Conservation (phyloP, 1,140 invertebrate species). For the Drosophila arizonae region DNA sequence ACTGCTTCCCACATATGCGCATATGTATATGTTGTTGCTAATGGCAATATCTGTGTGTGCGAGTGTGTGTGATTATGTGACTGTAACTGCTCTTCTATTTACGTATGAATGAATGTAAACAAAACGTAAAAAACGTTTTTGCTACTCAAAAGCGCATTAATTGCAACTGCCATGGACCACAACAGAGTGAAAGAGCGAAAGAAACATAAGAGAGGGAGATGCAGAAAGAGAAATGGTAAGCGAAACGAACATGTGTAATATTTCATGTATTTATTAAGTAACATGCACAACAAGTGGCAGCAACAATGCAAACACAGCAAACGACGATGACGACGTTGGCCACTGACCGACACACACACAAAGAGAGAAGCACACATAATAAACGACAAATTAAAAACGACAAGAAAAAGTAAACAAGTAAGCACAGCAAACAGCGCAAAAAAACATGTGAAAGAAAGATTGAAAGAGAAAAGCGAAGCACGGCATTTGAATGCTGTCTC, state of each 20-base stretch:
- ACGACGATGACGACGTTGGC: conserved; percentile 10
- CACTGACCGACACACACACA: conserved; percentile 12
- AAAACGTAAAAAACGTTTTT: conserved; percentile 51
- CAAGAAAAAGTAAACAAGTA: conserved; percentile 14
- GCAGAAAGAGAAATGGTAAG: neutral
- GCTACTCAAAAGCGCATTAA: conserved; percentile 60
- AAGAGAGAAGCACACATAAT: conserved; percentile 15
- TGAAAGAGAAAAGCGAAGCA: conserved; percentile 8
- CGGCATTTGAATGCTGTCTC: conserved; percentile 12
- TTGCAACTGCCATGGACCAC: conserved; percentile 47
- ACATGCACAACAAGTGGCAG: conserved; percentile 49
- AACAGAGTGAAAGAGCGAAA: conserved; percentile 4
- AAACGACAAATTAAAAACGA: conserved; percentile 20
- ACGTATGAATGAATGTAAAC: conserved; percentile 71
- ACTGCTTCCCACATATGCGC: no score
- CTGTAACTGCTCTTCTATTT: conserved; percentile 46
- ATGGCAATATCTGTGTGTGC: conserved; percentile 32
- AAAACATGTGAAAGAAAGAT: conserved; percentile 15
- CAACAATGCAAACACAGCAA: conserved; percentile 40
- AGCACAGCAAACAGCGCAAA: conserved; percentile 25
- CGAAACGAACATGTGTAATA: conserved; percentile 31
- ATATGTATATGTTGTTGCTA: neutral
- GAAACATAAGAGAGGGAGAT: neutral
- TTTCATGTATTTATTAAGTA: conserved; percentile 47
- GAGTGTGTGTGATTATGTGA: conserved; percentile 1